Evolutionary conservation across 2,113 vertebrate genomes (phyloP).

Genomic region (Chionomys nivalis): DNA sequence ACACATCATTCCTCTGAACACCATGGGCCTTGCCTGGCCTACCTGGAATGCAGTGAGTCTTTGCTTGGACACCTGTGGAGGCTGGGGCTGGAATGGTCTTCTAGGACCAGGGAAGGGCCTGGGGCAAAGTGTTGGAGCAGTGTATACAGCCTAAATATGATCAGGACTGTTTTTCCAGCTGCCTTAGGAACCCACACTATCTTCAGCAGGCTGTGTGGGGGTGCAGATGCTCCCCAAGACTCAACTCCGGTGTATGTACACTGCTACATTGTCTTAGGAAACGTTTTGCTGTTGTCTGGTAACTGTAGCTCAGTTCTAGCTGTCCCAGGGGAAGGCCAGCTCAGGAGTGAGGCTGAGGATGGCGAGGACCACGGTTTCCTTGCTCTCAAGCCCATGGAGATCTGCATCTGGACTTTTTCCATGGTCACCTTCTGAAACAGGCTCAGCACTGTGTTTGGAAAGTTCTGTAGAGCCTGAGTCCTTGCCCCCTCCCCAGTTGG

Average conservation of each 20-base stretch:
- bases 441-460: background rate
- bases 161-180: background rate
- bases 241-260: background rate
- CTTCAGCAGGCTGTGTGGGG: background rate
- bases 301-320: background rate
- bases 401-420: background rate
- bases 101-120: background rate
- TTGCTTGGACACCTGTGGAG: background rate
- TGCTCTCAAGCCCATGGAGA: background rate
- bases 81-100: background rate
- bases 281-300: background rate
- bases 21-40: background rate
- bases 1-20: background rate
- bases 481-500: background rate
- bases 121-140: background rate
- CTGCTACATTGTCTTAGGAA: conserved; percentile 4
- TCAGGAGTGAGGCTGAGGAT: background rate
- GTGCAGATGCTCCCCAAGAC: background rate
- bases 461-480: background rate
- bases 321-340: background rate
- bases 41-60: no score
- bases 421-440: background rate
- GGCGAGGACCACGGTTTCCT: background rate
- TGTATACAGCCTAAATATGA: background rate
- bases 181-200: background rate